Evolutionary conservation across 2,797 vertebrate species (phyloP).

Genomic region (Tauraco hartlaubi): DNA sequence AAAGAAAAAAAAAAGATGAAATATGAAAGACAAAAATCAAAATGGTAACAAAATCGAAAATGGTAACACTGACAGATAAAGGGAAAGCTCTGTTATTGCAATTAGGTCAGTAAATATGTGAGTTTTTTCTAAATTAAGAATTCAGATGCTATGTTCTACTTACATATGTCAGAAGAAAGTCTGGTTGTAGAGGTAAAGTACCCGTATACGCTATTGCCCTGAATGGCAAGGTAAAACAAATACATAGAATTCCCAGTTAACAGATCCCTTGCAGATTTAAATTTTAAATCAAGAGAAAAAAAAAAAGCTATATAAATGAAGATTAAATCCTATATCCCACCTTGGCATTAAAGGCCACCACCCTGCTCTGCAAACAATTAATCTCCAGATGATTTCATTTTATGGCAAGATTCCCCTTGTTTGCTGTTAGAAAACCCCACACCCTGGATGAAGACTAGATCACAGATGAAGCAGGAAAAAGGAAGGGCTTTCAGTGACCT

Average conservation of each 20-base stretch:
- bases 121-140: conserved; percentile 1
- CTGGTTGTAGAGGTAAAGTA: not conserved
- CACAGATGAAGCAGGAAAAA: not conserved
- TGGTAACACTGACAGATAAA: not conserved
- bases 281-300: not conserved
- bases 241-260: not conserved
- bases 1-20: not conserved
- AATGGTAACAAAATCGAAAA: not conserved
- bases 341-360: conserved; percentile 1
- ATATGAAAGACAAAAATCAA: not conserved
- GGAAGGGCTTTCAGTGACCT: not conserved
- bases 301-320: not conserved
- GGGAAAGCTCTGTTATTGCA: not conserved
- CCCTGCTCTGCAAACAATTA: not conserved
- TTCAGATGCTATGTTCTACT: not conserved
- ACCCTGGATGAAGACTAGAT: not conserved
- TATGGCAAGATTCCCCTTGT: not conserved
- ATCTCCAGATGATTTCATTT: not conserved
- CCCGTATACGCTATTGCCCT: not conserved
- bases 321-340: not conserved
- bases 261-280: not conserved
- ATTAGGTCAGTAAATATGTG: not conserved
- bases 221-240: not conserved
- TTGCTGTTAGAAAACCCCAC: not conserved
- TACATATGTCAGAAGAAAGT: not conserved